Conservation (phyloP, 2,888 invertebrate genomes). For the Monoplex corrugatus region DNA sequence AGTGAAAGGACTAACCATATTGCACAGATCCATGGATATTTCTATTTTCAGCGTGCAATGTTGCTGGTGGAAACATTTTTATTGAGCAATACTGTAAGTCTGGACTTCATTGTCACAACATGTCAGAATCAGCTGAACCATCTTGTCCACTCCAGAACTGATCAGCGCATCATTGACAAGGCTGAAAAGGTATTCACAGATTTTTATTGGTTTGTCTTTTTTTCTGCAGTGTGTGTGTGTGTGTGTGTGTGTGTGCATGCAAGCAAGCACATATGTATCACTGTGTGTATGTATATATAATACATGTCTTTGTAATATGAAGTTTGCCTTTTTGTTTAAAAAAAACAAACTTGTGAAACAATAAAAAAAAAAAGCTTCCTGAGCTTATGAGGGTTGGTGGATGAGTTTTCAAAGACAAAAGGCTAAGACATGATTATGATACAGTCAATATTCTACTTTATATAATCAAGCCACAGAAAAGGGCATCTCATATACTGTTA, state of each 20-base stretch:
- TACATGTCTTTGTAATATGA: background rate
- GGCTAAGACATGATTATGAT: too few species aligned
- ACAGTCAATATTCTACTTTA: too few species aligned
- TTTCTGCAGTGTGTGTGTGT: too few species aligned
- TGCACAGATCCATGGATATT: background rate
- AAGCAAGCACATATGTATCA: background rate
- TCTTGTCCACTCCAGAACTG: background rate
- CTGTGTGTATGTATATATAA: background rate
- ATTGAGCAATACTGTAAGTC: conserved; percentile 16
- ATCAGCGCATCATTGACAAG: conserved; percentile 15
- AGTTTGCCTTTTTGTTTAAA: background rate
- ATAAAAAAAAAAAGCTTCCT: too few species aligned
- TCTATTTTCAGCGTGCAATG: conserved; percentile 32
- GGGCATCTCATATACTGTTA: too few species aligned
- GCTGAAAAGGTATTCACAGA: conserved; percentile 27
- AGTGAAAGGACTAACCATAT: too few species aligned
- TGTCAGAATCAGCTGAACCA: conserved; percentile 25
- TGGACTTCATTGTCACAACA: conserved; percentile 42
- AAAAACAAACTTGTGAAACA: too few species aligned
- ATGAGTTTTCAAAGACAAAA: too few species aligned
- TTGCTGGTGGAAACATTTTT: conserved; percentile 40
- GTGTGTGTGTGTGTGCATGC: background rate
- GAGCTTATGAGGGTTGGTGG: too few species aligned
- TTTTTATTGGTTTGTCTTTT: background rate
- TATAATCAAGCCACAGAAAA: too few species aligned